Evolutionary conservation across 2,113 vertebrate genomes (phyloP), one percentile per base, ranked within the genome.

Genomic region (Toxotes chatareus): DNA sequence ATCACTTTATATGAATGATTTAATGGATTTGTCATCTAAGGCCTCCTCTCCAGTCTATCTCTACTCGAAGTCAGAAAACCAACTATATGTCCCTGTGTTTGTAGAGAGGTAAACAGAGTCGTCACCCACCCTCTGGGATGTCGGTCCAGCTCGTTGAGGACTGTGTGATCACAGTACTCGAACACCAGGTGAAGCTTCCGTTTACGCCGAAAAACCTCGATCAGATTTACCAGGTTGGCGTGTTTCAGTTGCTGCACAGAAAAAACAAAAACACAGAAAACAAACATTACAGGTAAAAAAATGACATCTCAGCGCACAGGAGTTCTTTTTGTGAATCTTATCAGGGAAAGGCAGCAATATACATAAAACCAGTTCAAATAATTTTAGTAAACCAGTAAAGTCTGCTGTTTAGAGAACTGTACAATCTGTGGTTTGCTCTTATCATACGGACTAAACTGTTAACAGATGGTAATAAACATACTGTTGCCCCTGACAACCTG

Each of bases 121-220:
- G 1, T 1, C 34, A 85, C 94, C 64, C 95, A 99, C 98, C 98
- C 97, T 76, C 83, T 84, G 4, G 96, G 97, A 78, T 99, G 95
- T 77, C 94, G 95, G 92, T 97, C 96, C 92, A 99, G 92, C 89
- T 99, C 96, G 0, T 97, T 96, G 51, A 99, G 97, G 32, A 99
- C 97, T 0, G 98, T 99, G 95, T 96, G 97, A 76, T 98, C 97
- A 1, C 98, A 99, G 93, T 98, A 99, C 66, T 99, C 98, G 1
- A 99, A 97, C 69, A 99, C 98, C 70, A 99, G 93, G 86, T 99
- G 98, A 31, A 99, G 96, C 79, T 94, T 97, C 81, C 98, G 85
- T 76, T 97, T 98, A 57, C 95, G 96, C 23, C 97, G 91, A 84
- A 99, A 99, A 85, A 99, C 98, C 40, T 99, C 98, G 27, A 99